Conservation (phyloP, 2,888 invertebrate species). For the Hoplodrina ambigua region DNA sequence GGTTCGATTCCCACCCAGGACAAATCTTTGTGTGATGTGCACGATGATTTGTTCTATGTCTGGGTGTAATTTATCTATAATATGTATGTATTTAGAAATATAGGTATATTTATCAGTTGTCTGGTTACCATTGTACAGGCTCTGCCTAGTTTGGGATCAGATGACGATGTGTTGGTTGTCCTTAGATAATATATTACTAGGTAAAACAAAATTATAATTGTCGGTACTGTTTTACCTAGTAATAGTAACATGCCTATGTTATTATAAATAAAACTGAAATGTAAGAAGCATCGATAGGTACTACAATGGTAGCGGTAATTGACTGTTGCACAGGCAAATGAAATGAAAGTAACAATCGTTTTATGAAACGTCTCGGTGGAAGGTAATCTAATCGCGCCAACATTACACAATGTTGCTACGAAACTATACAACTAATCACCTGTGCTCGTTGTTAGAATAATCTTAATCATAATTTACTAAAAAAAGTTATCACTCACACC, state of each 20-base stretch:
- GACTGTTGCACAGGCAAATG: slow-evolving; percentile 74
- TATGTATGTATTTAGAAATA: too few relatives aligned
- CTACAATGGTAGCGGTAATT: slow-evolving; percentile 66
- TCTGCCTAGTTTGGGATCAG: too few relatives aligned
- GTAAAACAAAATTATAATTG: slow-evolving; percentile 1
- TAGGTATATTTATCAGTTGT: too few relatives aligned
- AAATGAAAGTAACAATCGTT: slow-evolving; percentile 88
- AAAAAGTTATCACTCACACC: slow-evolving; percentile 11
- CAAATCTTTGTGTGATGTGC: too few relatives aligned
- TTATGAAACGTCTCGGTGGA: slow-evolving; percentile 84
- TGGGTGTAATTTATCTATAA: too few relatives aligned
- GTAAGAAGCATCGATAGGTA: slow-evolving; percentile 40
- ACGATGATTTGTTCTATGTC: too few relatives aligned
- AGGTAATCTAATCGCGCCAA: slow-evolving; percentile 81
- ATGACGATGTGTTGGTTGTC: too few relatives aligned
- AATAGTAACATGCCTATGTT: neutral
- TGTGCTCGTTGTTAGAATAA: slow-evolving; percentile 48
- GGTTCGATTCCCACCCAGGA: too few relatives aligned
- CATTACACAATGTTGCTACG: slow-evolving; percentile 81
- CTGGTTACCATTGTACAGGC: too few relatives aligned
- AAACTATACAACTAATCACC: slow-evolving; percentile 74
- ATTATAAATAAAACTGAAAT: slow-evolving; percentile 39
- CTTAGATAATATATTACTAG: too few relatives aligned
- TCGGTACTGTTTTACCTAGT: too few relatives aligned
- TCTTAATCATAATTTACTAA: slow-evolving; percentile 5